A percentile compares a stretch with the other conserved stretches of the same genome.
phyloP scores from a whole-genome alignment of 2,113 vertebrate genomes.

The Alouatta palliata region DNA sequence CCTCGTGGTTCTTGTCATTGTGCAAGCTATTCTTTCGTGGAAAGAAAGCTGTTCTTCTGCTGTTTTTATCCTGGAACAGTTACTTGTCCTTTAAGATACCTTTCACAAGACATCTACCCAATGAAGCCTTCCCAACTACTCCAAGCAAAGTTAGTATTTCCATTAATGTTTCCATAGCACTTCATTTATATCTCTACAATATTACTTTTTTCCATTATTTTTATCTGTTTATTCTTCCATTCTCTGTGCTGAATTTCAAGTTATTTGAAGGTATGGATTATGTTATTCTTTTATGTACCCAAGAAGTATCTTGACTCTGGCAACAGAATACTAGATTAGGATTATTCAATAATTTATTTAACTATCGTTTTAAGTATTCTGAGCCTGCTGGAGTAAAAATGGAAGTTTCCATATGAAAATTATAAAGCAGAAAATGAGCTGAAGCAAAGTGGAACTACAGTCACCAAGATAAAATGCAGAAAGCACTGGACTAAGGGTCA shows the following conservation, averaged over 20 bases:
- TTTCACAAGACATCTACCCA: background rate
- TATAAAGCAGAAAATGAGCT: background rate
- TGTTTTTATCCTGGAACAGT: background rate
- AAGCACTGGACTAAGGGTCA: background rate
- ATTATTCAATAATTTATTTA: constrained; percentile 24
- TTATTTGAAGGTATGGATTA: background rate
- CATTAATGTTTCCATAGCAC: background rate
- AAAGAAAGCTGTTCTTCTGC: constrained; percentile 34
- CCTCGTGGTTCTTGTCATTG: background rate
- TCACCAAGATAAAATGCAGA: background rate
- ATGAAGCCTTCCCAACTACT: background rate
- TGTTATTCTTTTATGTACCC: background rate
- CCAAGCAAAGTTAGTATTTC: background rate
- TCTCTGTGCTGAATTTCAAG: background rate
- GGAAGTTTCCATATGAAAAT: background rate
- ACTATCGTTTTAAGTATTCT: background rate
- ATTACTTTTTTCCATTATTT: background rate
- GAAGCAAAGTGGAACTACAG: background rate
- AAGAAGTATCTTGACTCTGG: background rate
- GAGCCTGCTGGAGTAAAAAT: background rate
- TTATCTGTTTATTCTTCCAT: constrained; percentile 3
- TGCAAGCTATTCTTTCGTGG: background rate
- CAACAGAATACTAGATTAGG: background rate
- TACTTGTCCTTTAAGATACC: background rate
- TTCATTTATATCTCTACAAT: background rate